Percentiles rank a stretch among this genome's conserved stretches.
Evolutionary conservation across 2,113 vertebrate species (phyloP).

Genomic region (Tragulus kanchil): DNA sequence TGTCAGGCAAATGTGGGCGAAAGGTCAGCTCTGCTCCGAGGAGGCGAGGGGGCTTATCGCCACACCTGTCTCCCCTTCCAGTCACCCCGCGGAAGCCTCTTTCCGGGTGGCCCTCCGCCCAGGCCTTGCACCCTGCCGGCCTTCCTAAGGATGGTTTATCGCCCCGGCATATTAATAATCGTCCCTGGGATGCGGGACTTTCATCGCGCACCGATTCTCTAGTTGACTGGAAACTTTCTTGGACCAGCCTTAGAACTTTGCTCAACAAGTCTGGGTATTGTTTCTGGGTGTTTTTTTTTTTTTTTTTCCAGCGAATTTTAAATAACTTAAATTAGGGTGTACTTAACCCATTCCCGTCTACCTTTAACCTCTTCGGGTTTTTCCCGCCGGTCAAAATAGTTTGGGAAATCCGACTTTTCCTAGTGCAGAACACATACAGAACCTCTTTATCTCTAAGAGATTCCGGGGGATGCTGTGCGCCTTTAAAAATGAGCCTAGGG

Average conservation of each 20-base stretch:
- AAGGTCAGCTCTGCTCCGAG: constrained; percentile 27
- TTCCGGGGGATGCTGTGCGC: background rate
- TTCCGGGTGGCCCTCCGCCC: background rate
- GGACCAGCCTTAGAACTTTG: constrained; percentile 37
- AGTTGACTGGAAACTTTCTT: constrained; percentile 59
- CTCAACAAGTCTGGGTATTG: constrained; percentile 46
- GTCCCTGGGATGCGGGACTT: background rate
- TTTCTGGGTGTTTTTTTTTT: background rate
- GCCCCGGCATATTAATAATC: background rate
- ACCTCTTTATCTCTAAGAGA: background rate
- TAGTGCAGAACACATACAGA: background rate
- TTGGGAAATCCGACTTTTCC: background rate
- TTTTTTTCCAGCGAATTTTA: background rate
- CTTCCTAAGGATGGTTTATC: no score
- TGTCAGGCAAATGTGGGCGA: constrained; percentile 53
- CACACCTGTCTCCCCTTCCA: no score
- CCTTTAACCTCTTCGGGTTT: background rate
- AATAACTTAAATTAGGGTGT: background rate
- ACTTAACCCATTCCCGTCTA: background rate
- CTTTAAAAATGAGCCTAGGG: background rate
- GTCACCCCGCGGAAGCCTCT: background rate
- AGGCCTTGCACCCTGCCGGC: background rate
- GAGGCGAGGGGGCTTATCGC: background rate
- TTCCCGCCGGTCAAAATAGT: background rate
- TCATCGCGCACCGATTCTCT: background rate